phyloP scores from a whole-genome alignment of 2,797 vertebrate genomes.

The Tadarida brasiliensis region DNA sequence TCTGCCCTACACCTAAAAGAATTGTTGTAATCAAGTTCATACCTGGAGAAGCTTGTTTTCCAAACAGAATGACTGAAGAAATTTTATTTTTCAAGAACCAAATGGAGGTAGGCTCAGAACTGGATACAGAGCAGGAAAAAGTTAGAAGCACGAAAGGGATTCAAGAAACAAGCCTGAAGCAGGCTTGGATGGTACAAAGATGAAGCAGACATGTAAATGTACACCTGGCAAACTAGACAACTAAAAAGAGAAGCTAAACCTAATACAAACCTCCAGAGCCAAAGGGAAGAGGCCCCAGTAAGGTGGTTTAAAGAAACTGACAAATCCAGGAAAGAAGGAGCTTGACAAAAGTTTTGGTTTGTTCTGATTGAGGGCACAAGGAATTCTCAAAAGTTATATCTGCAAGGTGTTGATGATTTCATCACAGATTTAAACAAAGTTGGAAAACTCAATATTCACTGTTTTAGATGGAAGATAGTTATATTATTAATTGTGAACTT shows the following conservation, averaged over 20 bases:
- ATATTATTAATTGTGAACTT: neutral
- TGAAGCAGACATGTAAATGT: neutral
- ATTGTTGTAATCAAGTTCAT: neutral
- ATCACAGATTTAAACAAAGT: neutral
- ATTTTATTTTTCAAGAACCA: conserved; percentile 22
- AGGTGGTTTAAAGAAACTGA: neutral
- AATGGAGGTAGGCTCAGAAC: neutral
- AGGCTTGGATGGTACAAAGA: neutral
- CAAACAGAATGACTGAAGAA: neutral
- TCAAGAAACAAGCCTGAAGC: neutral
- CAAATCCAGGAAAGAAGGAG: neutral
- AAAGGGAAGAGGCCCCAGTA: neutral
- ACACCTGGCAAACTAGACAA: neutral
- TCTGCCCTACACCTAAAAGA: neutral
- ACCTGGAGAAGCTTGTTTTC: neutral
- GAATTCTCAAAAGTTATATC: neutral
- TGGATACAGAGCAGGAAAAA: neutral
- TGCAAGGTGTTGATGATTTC: neutral
- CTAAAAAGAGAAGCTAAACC: neutral
- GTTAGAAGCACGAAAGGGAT: neutral
- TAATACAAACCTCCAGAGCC: neutral
- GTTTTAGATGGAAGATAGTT: neutral
- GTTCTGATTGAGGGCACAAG: neutral
- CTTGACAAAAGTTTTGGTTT: neutral
- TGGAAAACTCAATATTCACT: neutral